Conservation (phyloP, 2,797 vertebrate genomes). For the Siniperca obscura region DNA sequence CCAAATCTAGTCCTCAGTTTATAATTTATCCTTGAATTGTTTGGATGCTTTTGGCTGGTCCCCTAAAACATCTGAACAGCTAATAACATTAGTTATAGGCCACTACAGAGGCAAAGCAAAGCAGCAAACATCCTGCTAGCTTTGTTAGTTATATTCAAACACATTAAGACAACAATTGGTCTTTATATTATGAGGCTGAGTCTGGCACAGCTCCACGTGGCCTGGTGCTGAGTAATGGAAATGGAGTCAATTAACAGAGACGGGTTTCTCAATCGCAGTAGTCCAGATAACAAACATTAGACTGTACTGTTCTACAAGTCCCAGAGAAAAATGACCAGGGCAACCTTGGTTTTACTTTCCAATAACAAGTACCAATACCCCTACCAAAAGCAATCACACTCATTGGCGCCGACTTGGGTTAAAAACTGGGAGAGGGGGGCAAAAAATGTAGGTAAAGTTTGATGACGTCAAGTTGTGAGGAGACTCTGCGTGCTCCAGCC, state of each 20-base stretch:
- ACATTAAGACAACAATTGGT: conserved; percentile 31
- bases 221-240: conserved; percentile 13
- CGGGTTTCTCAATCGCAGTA: background rate
- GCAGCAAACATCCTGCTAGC: conserved; percentile 15
- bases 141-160: background rate
- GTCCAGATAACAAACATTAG: conserved; percentile 23
- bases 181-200: conserved; percentile 24
- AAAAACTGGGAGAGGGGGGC: too few species aligned
- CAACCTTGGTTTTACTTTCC: background rate
- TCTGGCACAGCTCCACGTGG: conserved; percentile 20
- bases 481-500: too few species aligned
- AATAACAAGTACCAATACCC: background rate
- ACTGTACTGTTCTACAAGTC: background rate
- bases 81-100: conserved; percentile 8
- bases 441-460: too few species aligned
- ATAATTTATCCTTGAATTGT: background rate
- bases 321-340: background rate
- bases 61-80: conserved; percentile 17
- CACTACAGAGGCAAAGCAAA: conserved; percentile 2
- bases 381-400: background rate
- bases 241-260: conserved; percentile 45
- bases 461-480: too few species aligned
- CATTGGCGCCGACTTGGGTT: too few species aligned
- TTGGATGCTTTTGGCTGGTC: conserved; percentile 2
- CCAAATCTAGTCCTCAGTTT: conserved; percentile 8